Base-by-base conservation (phyloP, 2,113 vertebrate species). In the Poeciliopsis occidentalis region DNA sequence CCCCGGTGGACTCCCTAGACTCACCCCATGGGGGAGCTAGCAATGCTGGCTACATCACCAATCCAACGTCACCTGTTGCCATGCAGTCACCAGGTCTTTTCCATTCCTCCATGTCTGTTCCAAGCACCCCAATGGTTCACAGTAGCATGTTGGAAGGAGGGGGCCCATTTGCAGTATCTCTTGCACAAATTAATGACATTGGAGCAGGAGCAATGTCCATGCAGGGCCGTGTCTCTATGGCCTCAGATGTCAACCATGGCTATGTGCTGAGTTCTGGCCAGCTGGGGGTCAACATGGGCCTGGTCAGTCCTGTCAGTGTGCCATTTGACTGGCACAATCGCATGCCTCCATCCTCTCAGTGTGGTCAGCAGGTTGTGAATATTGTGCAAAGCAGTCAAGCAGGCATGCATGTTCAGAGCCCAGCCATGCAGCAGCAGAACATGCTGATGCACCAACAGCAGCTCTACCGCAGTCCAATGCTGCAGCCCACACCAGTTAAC, bases 1-100 rank as follows among this genome's bases (percentile, higher is more conserved):
- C 97, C 0, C 97, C 97, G 0, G 96, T 97, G 64, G 97, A 98
- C 93, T 98, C 97, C 1, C 93, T 98, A 87, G 97, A 98, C 93
- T 98, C 97, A 11, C 95, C 95, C 3, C 94, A 94, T 0, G 95
- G 95, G 15, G 95, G 95, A 44, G 87, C 95, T 60, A 95, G 88
- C 89, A 95, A 95, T 30, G 94, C 94, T 54, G 95, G 95, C 78
- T 96, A 96, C 77, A 85, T 95, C 44, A 96, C 96, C 31, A 95
- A 96, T 86, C 96, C 97, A 60, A 95, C 95, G 0, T 96, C 96
- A 12, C 96, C 96, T 1, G 93, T 95, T 27, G 93, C 94, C 76
- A 95, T 96, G 85, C 92, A 94, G 19, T 96, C 96, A n/a, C 95
- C 96, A 0, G 95, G 95, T 7, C 89, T 96, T 72, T 96, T 94